These are phyloP conservation scores for Saxicola maurus DNA, from an alignment of 2,797 vertebrate genomes.

Conservation along the genomic window DNA sequence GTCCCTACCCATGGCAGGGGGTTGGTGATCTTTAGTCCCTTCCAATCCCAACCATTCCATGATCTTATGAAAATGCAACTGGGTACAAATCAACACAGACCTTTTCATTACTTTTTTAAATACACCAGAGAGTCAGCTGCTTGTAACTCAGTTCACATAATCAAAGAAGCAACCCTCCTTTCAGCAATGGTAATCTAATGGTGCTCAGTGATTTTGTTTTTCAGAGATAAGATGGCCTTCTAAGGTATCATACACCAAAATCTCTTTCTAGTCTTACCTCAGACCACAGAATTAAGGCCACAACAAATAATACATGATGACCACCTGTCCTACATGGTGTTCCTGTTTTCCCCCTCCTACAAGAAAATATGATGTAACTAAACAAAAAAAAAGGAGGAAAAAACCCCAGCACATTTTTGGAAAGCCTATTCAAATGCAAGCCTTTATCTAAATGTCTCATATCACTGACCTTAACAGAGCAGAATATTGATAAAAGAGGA, in stretches of 20 bases:
- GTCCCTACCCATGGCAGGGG: neutral
- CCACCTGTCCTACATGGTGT: neutral
- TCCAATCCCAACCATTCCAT: neutral
- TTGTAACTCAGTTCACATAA: neutral
- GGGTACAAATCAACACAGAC: neutral
- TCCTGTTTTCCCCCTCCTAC: neutral
- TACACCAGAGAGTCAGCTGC: neutral
- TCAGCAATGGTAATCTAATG: neutral
- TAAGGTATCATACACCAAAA: neutral
- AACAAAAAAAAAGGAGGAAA: neutral
- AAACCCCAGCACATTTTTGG: neutral
- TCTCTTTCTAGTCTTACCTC: neutral
- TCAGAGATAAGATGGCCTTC: neutral
- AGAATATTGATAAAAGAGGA: neutral
- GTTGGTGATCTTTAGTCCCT: neutral
- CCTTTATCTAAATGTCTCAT: neutral
- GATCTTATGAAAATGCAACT: neutral
- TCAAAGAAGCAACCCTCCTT: neutral
- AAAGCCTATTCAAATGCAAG: neutral
- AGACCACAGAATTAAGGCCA: neutral
- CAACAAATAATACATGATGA: neutral
- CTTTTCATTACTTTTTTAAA: fast-evolving
- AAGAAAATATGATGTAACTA: neutral
- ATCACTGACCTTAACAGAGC: neutral
- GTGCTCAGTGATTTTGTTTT: neutral